Conservation (phyloP, 1,140 invertebrate genomes). For the Tetragnatha versicolor region DNA sequence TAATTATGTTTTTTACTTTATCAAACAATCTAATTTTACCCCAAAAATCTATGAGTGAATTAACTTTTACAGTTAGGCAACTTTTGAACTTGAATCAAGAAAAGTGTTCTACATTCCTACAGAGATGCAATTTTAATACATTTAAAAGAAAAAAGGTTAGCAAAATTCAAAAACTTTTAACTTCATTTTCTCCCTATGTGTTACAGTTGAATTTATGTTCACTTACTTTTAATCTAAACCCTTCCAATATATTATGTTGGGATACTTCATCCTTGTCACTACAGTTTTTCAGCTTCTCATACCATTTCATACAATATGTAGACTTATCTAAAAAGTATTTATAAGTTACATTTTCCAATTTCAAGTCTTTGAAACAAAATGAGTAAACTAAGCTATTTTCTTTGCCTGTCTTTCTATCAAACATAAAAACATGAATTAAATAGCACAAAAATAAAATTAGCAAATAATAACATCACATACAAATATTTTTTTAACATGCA, state of each 20-base stretch:
- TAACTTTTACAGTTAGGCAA: too few relatives aligned
- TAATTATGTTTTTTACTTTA: too few relatives aligned
- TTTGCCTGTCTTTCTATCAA: not conserved
- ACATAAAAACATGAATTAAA: not conserved
- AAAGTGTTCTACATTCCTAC: not conserved
- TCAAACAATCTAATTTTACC: too few relatives aligned
- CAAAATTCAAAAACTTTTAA: not conserved
- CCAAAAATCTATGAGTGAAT: too few relatives aligned
- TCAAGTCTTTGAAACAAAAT: not conserved
- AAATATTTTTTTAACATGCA: too few relatives aligned
- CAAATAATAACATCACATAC: too few relatives aligned
- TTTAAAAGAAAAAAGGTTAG: not conserved
- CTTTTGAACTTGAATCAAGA: too few relatives aligned
- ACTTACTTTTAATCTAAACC: slow-evolving; percentile 42
- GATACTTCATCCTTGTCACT: not conserved
- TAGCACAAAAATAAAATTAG: not conserved
- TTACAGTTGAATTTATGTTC: not conserved
- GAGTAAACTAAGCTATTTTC: not conserved
- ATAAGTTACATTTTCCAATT: not conserved
- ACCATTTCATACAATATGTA: slow-evolving; percentile 27
- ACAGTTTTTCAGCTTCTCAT: slow-evolving; percentile 38
- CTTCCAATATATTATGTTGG: slow-evolving; percentile 38
- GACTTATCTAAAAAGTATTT: slow-evolving; percentile 6
- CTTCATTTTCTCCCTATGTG: not conserved
- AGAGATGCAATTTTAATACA: not conserved